phyloP scores from a whole-genome alignment of 1,140 invertebrate species.

The Rhyacophila brunnea region DNA sequence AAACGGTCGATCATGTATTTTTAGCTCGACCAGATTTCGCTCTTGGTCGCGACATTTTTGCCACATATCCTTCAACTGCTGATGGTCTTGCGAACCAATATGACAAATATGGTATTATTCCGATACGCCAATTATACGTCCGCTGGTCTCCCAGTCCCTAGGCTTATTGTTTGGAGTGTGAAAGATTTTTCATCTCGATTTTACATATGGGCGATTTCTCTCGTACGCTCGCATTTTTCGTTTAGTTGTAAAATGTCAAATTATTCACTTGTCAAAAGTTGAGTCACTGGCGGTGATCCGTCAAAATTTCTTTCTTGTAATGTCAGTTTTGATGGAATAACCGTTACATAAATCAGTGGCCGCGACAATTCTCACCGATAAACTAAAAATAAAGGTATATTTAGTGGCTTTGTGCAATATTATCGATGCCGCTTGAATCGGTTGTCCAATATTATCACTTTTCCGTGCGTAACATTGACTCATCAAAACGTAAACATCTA shows the following conservation, averaged over 20 bases:
- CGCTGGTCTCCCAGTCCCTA: too few species aligned
- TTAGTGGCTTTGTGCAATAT: too few species aligned
- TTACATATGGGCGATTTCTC: constrained; percentile 34
- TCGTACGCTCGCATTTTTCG: constrained; percentile 15
- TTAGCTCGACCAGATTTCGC: constrained; percentile 55
- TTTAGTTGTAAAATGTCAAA: constrained; percentile 20
- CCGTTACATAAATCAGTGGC: too few species aligned
- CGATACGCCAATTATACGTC: constrained; percentile 8
- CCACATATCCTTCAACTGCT: constrained; percentile 57
- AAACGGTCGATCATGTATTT: constrained; percentile 54
- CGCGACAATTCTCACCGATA: too few species aligned
- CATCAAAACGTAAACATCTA: too few species aligned
- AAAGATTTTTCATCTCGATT: constrained; percentile 14
- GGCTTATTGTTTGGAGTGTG: constrained; percentile 30
- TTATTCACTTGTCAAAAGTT: constrained; percentile 25
- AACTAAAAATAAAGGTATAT: too few species aligned
- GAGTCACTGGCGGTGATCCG: constrained; percentile 21
- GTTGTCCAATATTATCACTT: too few species aligned
- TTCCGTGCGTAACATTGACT: too few species aligned
- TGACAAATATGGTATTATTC: constrained; percentile 46
- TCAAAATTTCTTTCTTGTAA: neutral
- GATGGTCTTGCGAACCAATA: constrained; percentile 50
- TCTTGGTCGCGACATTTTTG: constrained; percentile 54
- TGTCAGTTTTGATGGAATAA: too few species aligned
- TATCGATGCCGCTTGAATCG: too few species aligned